Conservation (phyloP, 2,888 invertebrate genomes). For the Dicycla oo region DNA sequence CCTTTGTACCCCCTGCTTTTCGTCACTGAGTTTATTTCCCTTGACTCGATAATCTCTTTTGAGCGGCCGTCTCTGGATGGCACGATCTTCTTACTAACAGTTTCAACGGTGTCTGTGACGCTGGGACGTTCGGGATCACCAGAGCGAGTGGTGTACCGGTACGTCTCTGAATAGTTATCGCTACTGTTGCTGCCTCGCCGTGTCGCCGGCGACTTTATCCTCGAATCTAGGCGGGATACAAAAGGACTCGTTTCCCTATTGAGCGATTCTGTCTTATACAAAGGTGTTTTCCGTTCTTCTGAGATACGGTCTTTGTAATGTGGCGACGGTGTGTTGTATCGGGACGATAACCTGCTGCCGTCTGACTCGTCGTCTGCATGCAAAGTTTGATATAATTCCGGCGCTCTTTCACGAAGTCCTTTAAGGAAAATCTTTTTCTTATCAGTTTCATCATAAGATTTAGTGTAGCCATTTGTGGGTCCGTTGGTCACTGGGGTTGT, state of each 20-base stretch:
- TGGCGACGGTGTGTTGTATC: conserved; percentile 87
- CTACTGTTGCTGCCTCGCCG: conserved; percentile 92
- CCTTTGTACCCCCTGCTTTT: conserved; percentile 91
- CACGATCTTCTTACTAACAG: conserved; percentile 92
- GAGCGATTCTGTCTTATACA: conserved; percentile 87
- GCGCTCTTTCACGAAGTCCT: conserved; percentile 92
- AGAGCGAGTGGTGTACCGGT: conserved; percentile 92
- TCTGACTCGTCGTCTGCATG: conserved; percentile 92
- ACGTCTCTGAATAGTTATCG: conserved; percentile 93
- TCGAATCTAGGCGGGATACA: conserved; percentile 84
- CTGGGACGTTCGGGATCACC: conserved; percentile 92
- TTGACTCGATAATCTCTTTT: conserved; percentile 93
- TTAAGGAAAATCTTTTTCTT: conserved; percentile 93
- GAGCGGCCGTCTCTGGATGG: conserved; percentile 92
- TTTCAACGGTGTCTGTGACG: conserved; percentile 93
- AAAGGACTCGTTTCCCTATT: conserved; percentile 88
- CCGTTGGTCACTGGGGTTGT: conserved; percentile 89
- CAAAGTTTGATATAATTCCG: conserved; percentile 93
- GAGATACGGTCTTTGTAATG: conserved; percentile 87
- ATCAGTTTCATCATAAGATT: conserved; percentile 88
- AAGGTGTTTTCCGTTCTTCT: conserved; percentile 84
- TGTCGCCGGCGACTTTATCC: conserved; percentile 86
- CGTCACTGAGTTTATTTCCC: conserved; percentile 93
- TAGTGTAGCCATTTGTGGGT: conserved; percentile 84
- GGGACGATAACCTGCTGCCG: conserved; percentile 85